phyloP scores from a whole-genome alignment of 2,888 invertebrate species.

The Archips crataeganus region DNA sequence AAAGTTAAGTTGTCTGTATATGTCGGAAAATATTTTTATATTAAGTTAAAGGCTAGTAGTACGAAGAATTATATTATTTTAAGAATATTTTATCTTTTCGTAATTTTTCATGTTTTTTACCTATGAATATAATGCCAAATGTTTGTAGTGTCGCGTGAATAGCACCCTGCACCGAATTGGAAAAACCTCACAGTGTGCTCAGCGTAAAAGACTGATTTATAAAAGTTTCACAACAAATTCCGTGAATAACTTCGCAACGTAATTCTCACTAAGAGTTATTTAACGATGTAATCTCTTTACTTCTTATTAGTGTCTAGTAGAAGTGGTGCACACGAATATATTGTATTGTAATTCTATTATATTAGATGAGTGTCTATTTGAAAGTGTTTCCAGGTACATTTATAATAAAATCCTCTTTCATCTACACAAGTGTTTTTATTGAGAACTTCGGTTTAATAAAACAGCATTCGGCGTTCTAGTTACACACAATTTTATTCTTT shows the following conservation, averaged over 20 bases:
- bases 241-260: conserved; percentile 63
- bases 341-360: conserved; percentile 45
- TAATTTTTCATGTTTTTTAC: conserved; percentile 43
- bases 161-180: conserved; percentile 41
- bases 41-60: conserved; percentile 35
- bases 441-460: conserved; percentile 60
- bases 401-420: conserved; percentile 71
- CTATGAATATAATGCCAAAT: conserved; percentile 30
- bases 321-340: conserved; percentile 62
- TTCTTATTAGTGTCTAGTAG: conserved; percentile 53
- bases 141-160: conserved; percentile 40
- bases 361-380: conserved; percentile 57
- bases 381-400: conserved; percentile 66
- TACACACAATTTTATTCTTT: conserved; percentile 82
- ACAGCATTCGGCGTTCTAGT: conserved; percentile 76
- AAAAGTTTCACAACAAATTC: conserved; percentile 54
- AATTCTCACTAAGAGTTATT: conserved; percentile 49
- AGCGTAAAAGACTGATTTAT: conserved; percentile 82
- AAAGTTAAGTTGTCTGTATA: conserved; percentile 40
- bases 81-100: conserved; percentile 58
- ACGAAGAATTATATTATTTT: conserved; percentile 37
- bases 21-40: conserved; percentile 34
- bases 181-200: conserved; percentile 62
- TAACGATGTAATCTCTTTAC: conserved; percentile 52
- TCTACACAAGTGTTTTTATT: conserved; percentile 54